Evolutionary conservation across 2,888 invertebrate species (phyloP), one percentile per base, ranked within the genome.

Genomic region (Axea sp.): DNA sequence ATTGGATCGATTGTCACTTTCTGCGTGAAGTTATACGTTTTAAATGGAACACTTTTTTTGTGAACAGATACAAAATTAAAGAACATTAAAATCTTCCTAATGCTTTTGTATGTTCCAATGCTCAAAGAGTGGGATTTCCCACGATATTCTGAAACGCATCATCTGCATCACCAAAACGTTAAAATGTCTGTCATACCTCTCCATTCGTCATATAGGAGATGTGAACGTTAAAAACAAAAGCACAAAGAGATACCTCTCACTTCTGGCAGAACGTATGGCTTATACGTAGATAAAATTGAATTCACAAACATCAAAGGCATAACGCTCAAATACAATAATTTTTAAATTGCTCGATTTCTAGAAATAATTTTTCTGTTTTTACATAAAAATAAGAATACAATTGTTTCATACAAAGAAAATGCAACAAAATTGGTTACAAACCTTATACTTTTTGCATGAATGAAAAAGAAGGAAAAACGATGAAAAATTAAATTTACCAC

Each of bases 141-240:
- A n/a, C 24, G 41, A 12, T 11, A 5, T 11, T 41, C 7, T 30
- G 7, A 41, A 55, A 55, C n/a, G n/a, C n/a, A n/a, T n/a, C n/a
- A n/a, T n/a, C n/a, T 55, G 39, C 17, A 53, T 53, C 22, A 19
- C n/a, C 8, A 19, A 15, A 49, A 49, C 15, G 43, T 19, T 45
- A 22, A 28, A 45, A 59, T 45, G 57, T 57, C 45, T 45, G 59
- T 59, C 45, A 59, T 31, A 45, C 33, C 43, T 35, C 22, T 59
- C 39, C 45, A 59, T 59, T 59, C 45, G 59, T 59, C 59, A 59
- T 35, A 59, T 14, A 57, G 30, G 49, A 37, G 49, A 49, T 62
- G 39, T 49, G 28, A 47, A 33, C 37, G 60, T 39, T 9, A 49
- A 62, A 62, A 62, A 49, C 60, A 62, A 47, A 62, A 28, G 39